A percentile compares a stretch with the other conserved stretches of the same genome.
Conservation (phyloP, 2,797 vertebrate species). For the Hipposideros larvatus region DNA sequence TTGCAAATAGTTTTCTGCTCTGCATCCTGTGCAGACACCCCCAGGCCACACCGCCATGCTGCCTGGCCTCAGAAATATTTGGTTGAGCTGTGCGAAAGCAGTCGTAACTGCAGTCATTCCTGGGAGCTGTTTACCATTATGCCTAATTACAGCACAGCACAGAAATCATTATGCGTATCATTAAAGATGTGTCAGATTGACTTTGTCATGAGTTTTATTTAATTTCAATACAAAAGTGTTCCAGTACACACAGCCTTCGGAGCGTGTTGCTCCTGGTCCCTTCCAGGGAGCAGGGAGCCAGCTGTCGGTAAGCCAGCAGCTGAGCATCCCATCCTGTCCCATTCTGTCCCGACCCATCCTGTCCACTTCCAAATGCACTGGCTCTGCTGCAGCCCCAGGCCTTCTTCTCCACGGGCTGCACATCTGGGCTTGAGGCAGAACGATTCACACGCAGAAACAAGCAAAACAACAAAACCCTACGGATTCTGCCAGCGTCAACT, state of each 20-base stretch:
- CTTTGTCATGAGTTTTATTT: conserved; percentile 72
- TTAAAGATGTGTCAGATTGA: conserved; percentile 78
- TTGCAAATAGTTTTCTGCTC: conserved; percentile 35
- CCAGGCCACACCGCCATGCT: background rate
- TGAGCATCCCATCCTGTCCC: conserved; percentile 4
- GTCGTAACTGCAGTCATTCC: conserved; percentile 67
- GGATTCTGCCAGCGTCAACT: background rate
- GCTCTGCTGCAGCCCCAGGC: background rate
- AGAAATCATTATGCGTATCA: conserved; percentile 77
- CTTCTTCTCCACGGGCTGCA: background rate
- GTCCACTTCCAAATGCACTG: background rate
- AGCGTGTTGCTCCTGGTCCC: conserved; percentile 45
- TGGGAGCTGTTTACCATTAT: conserved; percentile 72
- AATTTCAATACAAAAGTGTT: conserved; percentile 69
- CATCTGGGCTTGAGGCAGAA: conserved; percentile 44
- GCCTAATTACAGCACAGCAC: conserved; percentile 69
- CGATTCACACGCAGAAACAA: conserved; percentile 64
- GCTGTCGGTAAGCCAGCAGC: background rate
- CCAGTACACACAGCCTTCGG: background rate
- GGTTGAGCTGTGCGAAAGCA: conserved; percentile 65
- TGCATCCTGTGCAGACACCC: conserved; percentile 35
- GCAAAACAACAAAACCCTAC: conserved; percentile 36
- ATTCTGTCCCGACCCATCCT: background rate
- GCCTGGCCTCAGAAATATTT: conserved; percentile 63
- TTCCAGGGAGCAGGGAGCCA: background rate